Conservation (phyloP, 2,797 vertebrate genomes). For the Pseudopleuronectes americanus region DNA sequence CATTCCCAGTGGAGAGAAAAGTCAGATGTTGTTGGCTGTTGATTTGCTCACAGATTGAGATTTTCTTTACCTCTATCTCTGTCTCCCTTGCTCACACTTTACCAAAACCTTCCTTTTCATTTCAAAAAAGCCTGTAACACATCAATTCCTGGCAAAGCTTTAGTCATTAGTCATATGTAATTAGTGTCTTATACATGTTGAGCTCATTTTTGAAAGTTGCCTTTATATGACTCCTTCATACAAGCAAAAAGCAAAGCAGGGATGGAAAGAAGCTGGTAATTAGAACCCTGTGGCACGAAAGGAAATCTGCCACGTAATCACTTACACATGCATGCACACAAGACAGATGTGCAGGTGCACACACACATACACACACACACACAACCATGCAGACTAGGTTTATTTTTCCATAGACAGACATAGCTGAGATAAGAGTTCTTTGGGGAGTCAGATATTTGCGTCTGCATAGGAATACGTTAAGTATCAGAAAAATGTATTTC, state of each 20-base stretch:
- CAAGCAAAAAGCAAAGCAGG: constrained; percentile 28
- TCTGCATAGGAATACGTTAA: too few relatives aligned
- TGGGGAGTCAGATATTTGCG: too few relatives aligned
- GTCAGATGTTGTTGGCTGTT: too few relatives aligned
- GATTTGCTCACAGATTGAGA: too few relatives aligned
- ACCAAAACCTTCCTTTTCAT: constrained; percentile 59
- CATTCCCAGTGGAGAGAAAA: too few relatives aligned
- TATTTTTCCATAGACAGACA: neutral
- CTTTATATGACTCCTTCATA: constrained; percentile 70
- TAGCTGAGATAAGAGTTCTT: too few relatives aligned
- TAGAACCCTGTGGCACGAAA: constrained; percentile 60
- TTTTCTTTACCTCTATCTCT: constrained; percentile 28
- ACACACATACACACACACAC: constrained; percentile 7
- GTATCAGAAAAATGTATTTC: too few relatives aligned
- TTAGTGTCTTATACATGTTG: constrained; percentile 66
- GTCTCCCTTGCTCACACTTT: constrained; percentile 26
- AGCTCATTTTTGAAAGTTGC: constrained; percentile 70
- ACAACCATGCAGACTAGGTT: too few relatives aligned
- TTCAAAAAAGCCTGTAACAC: constrained; percentile 58
- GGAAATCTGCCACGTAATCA: constrained; percentile 67
- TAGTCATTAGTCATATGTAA: constrained; percentile 69
- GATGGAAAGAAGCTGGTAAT: constrained; percentile 63
- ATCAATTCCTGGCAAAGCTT: constrained; percentile 67
- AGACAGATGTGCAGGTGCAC: constrained; percentile 32
- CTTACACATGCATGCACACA: constrained; percentile 42